Base-by-base conservation (phyloP, 2,888 invertebrate species). In the Mythimna vitellina region DNA sequence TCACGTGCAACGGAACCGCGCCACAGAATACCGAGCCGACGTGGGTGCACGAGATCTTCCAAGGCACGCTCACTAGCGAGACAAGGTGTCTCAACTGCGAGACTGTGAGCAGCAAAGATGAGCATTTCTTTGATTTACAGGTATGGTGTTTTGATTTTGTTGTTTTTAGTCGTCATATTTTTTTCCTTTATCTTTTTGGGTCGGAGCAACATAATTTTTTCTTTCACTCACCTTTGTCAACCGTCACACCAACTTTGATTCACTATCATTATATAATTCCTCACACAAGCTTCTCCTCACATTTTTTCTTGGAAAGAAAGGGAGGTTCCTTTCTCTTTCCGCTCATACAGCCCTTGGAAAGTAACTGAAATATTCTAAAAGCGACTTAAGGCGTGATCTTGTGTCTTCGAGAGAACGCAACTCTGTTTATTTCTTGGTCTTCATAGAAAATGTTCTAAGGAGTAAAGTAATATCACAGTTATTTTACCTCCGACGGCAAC, bases 11-110 rank as follows among this genome's bases (percentile, higher is more conserved):
- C 72, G 96, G 96, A 20, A 92, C 86, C 87, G 80, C 90, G 38
- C 93, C 94, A 0, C 92, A 97, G 86, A 94, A 76, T 92, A 96
- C 98, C 0, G 99, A 99, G 89, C 98, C 99, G 65, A 99, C 99
- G 1, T 99, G 99, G 99, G 99, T 99, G 76, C 99, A 99, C 92
- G 99, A 99, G 96, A 99, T 99, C 92, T 99, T 99, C 96, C 99
- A 99, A 78, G 99, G 99, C 83, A 99, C 99, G 68, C 97, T 99
- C 80, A 99, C 99, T 6, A 99, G 99, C 93, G 99, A 99, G 97
- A 99, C 99, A 3, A 97, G 99, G 88, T 99, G 99, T 96, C 97
- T 99, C 87, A 99, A 99, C 96, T 99, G 99, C 96, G 99, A 99
- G 97, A 99, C 99, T 83, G 99, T 99, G 90, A 99, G 99, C 96